Conservation (phyloP, 2,797 vertebrate species). For the Arrhamphus sclerolepis region DNA sequence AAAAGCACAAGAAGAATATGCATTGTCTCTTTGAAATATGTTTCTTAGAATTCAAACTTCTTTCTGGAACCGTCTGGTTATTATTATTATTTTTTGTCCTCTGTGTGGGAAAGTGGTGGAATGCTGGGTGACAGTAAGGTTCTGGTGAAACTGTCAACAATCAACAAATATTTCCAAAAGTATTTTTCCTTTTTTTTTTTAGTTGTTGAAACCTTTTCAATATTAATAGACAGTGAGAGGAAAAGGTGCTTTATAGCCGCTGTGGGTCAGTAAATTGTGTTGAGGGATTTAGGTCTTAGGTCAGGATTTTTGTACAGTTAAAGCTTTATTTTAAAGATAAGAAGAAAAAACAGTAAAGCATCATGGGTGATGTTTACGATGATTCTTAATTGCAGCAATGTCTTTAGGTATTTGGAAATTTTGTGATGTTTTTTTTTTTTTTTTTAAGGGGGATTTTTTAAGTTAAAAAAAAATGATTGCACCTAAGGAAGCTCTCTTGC, state of each 20-base stretch:
- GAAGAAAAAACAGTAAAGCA: not conserved
- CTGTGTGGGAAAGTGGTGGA: constrained; percentile 9
- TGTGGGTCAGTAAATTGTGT: constrained; percentile 4
- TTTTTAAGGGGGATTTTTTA: constrained; percentile 18
- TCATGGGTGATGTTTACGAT: constrained; percentile 1
- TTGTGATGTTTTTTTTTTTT: constrained; percentile 1
- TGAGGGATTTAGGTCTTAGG: not conserved
- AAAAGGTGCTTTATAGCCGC: not conserved
- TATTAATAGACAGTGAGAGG: not conserved
- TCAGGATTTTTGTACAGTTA: not conserved
- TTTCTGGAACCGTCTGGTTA: constrained; percentile 30
- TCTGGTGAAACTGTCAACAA: constrained; percentile 12
- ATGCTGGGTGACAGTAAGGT: constrained; percentile 19
- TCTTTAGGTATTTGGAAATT: constrained; percentile 19
- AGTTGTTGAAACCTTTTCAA: not conserved
- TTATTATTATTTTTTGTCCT: constrained; percentile 15
- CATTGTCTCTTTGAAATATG: constrained; percentile 4
- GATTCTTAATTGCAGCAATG: not conserved
- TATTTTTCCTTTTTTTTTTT: not conserved
- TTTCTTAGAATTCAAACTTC: constrained; percentile 1
- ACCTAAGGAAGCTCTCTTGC: constrained; percentile 9
- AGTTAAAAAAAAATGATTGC: constrained; percentile 3
- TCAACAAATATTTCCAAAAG: not conserved
- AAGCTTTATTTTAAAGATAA: not conserved
- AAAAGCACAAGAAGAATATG: constrained; percentile 14